Evolutionary conservation across 2,797 vertebrate species (phyloP).

Genomic region (Melanotaenia pygmaea): DNA sequence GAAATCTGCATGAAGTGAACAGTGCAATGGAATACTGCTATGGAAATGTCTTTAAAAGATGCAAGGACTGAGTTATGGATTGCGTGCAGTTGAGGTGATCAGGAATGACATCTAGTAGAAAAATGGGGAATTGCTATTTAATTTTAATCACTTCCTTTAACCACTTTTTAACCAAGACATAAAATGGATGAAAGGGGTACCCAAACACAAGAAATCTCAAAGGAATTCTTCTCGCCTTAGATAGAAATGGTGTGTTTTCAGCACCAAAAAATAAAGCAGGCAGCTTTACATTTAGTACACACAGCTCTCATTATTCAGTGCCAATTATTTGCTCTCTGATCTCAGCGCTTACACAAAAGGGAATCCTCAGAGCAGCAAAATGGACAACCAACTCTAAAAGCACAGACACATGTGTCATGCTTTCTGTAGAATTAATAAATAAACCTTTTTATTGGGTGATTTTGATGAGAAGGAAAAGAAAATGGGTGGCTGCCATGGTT

Average conservation of each 20-base stretch:
- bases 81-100: slow-evolving; percentile 7
- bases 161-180: background rate
- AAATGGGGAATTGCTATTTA: background rate
- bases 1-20: slow-evolving; percentile 25
- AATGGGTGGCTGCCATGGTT: slow-evolving; percentile 69
- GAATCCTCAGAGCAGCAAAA: slow-evolving; percentile 52
- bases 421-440: slow-evolving; percentile 47
- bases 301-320: slow-evolving; percentile 38
- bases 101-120: slow-evolving; percentile 8
- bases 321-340: slow-evolving; percentile 52
- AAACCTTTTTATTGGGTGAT: slow-evolving; percentile 39
- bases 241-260: slow-evolving; percentile 12
- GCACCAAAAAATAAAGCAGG: background rate
- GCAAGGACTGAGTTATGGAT: slow-evolving; percentile 1
- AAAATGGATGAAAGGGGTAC: background rate
- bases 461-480: background rate
- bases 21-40: slow-evolving; percentile 7
- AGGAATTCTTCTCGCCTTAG: slow-evolving; percentile 2
- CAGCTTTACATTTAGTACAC: slow-evolving; percentile 28
- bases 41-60: slow-evolving; percentile 17
- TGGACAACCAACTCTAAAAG: slow-evolving; percentile 48
- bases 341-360: slow-evolving; percentile 51
- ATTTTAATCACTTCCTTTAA: background rate
- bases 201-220: background rate
- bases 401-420: slow-evolving; percentile 21